A percentile compares a stretch with the other conserved stretches of the same genome.
Conservation (phyloP, 1,140 invertebrate species). For the Drosophila aff. region DNA sequence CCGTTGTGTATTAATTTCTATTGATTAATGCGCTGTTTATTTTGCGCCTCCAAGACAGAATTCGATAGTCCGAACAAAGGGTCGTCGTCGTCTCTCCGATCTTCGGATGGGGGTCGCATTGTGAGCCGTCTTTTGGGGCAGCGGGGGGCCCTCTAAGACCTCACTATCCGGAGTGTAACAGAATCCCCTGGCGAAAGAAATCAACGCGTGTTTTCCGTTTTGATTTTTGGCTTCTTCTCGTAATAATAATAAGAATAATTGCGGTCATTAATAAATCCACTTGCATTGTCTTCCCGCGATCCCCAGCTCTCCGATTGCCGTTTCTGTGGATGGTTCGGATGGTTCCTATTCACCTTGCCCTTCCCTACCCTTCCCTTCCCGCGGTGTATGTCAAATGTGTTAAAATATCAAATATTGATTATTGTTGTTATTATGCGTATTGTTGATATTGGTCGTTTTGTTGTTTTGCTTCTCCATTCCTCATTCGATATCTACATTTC, state of each 20-base stretch:
- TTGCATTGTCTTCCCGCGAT: constrained; percentile 69
- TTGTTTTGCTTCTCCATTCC: constrained; percentile 47
- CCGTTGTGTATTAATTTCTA: constrained; percentile 78
- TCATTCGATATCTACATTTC: constrained; percentile 58
- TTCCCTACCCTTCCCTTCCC: neutral
- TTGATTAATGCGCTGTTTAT: constrained; percentile 83
- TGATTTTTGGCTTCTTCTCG: constrained; percentile 61
- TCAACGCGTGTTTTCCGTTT: constrained; percentile 67
- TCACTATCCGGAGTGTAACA: constrained; percentile 63
- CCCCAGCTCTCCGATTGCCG: constrained; percentile 35
- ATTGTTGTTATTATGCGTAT: constrained; percentile 75
- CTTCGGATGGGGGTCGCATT: constrained; percentile 53
- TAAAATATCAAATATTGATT: constrained; percentile 83
- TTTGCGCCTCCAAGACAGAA: constrained; percentile 73
- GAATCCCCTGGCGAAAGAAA: constrained; percentile 59
- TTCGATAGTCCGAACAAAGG: constrained; percentile 50
- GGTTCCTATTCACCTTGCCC: constrained; percentile 13
- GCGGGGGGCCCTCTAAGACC: constrained; percentile 69
- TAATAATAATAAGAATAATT: constrained; percentile 84
- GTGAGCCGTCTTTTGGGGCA: constrained; percentile 44
- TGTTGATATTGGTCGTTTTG: constrained; percentile 50
- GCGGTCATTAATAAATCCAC: constrained; percentile 82
- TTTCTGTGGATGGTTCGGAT: constrained; percentile 12
- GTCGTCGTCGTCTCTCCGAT: constrained; percentile 29
- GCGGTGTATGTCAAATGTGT: constrained; percentile 72